A percentile compares a stretch with the other conserved stretches of the same genome.
Evolutionary conservation across 2,888 invertebrate species (phyloP).

Genomic region (Cephus pygmeus): DNA sequence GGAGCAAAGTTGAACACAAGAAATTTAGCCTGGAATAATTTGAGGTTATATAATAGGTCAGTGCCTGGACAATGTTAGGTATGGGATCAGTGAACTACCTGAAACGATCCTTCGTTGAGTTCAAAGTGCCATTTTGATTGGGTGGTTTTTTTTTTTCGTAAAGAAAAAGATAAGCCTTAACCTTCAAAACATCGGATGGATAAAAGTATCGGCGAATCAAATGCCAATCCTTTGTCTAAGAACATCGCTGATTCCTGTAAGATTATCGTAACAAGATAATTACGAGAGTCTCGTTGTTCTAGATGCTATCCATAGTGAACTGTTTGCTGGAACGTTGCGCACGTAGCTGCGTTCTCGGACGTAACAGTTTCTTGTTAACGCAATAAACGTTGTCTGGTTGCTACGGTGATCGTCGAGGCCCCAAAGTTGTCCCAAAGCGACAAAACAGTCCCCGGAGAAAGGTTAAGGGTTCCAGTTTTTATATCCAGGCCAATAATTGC

Average conservation of each 20-base stretch:
- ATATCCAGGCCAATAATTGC: constrained; percentile 15
- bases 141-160: neutral
- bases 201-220: neutral
- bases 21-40: neutral
- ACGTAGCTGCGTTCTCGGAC: neutral
- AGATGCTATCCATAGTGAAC: neutral
- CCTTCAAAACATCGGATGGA: neutral
- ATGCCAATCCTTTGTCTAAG: too few species aligned
- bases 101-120: neutral
- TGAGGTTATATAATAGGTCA: neutral
- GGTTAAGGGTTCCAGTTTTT: constrained; percentile 12
- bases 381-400: neutral
- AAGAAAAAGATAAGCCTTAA: neutral
- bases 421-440: neutral
- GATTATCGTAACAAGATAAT: too few species aligned
- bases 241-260: too few species aligned
- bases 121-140: neutral
- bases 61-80: neutral
- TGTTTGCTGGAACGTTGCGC: neutral
- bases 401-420: neutral
- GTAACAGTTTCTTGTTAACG: neutral
- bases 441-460: constrained; percentile 7
- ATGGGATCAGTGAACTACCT: neutral
- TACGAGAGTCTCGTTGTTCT: too few species aligned
- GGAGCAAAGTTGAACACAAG: neutral